Conservation (phyloP, 1,140 invertebrate genomes). For the Leptinotarsa texana region DNA sequence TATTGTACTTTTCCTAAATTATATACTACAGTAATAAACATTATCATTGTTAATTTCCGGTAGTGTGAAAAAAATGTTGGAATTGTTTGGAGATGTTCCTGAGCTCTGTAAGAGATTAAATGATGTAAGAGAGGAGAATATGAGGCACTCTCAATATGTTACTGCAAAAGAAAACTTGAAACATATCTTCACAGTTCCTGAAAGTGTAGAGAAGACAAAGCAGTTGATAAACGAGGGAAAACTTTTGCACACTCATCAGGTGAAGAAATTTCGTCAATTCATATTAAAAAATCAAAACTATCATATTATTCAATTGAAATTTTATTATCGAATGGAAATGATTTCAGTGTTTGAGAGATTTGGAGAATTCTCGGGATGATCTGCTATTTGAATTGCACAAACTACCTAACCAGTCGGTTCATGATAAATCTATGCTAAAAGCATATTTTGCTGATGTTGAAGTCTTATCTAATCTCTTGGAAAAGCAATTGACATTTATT, state of each 20-base stretch:
- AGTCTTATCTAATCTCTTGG: constrained; percentile 84
- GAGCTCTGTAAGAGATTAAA: constrained; percentile 77
- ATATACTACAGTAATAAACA: neutral
- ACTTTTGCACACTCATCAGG: constrained; percentile 90
- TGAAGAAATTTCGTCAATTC: constrained; percentile 39
- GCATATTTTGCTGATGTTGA: constrained; percentile 97
- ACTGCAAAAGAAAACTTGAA: constrained; percentile 98
- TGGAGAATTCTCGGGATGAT: constrained; percentile 96
- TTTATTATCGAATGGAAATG: constrained; percentile 25
- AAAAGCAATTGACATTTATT: constrained; percentile 89
- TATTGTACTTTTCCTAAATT: neutral
- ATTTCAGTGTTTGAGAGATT: constrained; percentile 80
- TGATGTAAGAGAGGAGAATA: constrained; percentile 89
- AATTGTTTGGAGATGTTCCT: constrained; percentile 69
- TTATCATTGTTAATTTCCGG: neutral
- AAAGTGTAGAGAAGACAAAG: constrained; percentile 93
- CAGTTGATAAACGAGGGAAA: constrained; percentile 95
- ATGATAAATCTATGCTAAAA: constrained; percentile 89
- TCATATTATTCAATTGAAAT: too few relatives aligned
- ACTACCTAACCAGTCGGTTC: constrained; percentile 85
- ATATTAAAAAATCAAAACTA: too few relatives aligned
- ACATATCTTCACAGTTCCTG: constrained; percentile 96
- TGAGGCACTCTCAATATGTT: constrained; percentile 91
- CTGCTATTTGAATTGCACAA: constrained; percentile 93
- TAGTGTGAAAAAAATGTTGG: constrained; percentile 66